Base-by-base conservation (phyloP, 2,113 vertebrate species). In the Xiphophorus couchianus region DNA sequence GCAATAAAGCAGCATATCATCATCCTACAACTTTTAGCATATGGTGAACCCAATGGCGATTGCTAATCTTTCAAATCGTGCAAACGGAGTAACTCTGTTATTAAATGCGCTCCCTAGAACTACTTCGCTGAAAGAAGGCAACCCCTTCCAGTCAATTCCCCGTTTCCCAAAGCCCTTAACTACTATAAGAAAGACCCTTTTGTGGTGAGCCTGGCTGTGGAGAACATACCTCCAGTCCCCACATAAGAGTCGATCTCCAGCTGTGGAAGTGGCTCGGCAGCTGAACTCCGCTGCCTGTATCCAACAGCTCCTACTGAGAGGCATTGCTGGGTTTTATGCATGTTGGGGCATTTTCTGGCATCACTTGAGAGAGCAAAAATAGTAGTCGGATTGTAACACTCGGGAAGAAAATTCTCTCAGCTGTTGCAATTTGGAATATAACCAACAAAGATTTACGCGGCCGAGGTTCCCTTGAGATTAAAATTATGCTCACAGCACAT, bases 121-220 rank as follows among this genome's bases (percentile, higher is more conserved):
- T 54, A n/a, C 76, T 70, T 35, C 29, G 22, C 30, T 72, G 66
- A 67, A 67, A 42, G 42, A 84, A 77, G 58, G 76, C 28, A 78
- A 75, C 37, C 73, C 54, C 35, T 67, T 84, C 68, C 48, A 31
- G 60, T 54, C 42, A 31, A 27, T 82, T 71, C 66, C 68, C 69
- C 30, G 44, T 9, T 74, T 71, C 83, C 82, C 73, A 72, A 75
- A 91, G 72, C 76, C 78, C 77, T 64, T 77, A 82, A 86, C 82
- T 65, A 69, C 81, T 65, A 17, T 37, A 92, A 90, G 89, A 93
- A 89, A 88, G 90, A 80, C 77, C 85, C 82, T 85, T 90, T 89
- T 93, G 90, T 90, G 89, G 87, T 69, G 62, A 65, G 58, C 13
- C 78, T 77, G 85, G 84, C 88, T 77, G 78, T 74, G 70, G 81